Evolutionary conservation across 2,113 vertebrate genomes (phyloP).

Genomic region (Pachypanchax playfairii): DNA sequence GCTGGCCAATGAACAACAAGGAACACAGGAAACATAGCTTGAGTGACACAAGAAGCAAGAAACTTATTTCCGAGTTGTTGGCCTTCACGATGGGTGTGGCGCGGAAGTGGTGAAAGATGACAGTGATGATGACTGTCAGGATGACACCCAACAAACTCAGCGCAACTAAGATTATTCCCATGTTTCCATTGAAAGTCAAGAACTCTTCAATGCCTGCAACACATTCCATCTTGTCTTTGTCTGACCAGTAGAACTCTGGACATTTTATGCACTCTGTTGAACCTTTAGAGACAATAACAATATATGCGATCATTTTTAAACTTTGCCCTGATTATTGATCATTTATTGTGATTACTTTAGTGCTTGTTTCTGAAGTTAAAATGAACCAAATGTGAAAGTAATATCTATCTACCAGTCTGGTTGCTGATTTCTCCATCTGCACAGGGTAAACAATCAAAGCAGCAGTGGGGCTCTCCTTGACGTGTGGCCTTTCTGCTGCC

Average conservation of each 20-base stretch:
- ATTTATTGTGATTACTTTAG: not conserved
- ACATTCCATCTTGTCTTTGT: slow-evolving; percentile 68
- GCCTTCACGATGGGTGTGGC: slow-evolving; percentile 76
- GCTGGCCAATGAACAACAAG: slow-evolving; percentile 74
- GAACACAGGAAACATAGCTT: slow-evolving; percentile 80
- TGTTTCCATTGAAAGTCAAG: slow-evolving; percentile 74
- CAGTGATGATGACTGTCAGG: slow-evolving; percentile 55
- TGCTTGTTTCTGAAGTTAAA: no score
- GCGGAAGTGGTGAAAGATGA: slow-evolving; percentile 70
- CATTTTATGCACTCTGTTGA: slow-evolving; percentile 77
- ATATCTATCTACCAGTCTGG: slow-evolving; percentile 56
- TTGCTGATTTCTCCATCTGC: slow-evolving; percentile 79
- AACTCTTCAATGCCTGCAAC: slow-evolving; percentile 76
- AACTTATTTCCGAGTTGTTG: slow-evolving; percentile 82
- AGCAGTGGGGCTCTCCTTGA: slow-evolving; percentile 70
- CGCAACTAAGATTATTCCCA: slow-evolving; percentile 73
- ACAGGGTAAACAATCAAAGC: slow-evolving; percentile 80
- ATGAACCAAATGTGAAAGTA: not conserved
- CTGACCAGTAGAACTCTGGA: slow-evolving; percentile 75
- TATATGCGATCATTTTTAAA: not conserved
- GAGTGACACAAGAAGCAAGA: slow-evolving; percentile 76
- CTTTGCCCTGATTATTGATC: no score
- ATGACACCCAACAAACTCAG: slow-evolving; percentile 71
- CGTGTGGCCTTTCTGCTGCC: slow-evolving; percentile 73
- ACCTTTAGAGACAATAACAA: slow-evolving; percentile 50